Evolutionary conservation across 2,113 vertebrate genomes (phyloP).

Genomic region (Colinus virginianus): DNA sequence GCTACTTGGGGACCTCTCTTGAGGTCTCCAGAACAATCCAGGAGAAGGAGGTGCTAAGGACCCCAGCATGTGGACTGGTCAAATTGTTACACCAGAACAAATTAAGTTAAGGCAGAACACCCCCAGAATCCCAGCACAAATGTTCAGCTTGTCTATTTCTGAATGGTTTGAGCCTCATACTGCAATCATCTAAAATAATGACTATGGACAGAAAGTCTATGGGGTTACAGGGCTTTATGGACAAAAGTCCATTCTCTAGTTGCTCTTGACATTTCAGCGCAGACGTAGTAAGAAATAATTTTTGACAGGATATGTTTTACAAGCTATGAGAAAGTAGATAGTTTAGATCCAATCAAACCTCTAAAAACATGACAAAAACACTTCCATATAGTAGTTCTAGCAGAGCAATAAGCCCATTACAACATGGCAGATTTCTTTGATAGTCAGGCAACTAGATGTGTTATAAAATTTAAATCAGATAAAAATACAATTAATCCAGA

Average conservation of each 20-base stretch:
- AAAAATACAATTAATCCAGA: slow-evolving; percentile 14
- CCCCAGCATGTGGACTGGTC: background rate
- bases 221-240: background rate
- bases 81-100: background rate
- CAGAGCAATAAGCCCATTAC: background rate
- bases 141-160: background rate
- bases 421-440: background rate
- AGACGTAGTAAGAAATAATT: background rate
- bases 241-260: background rate
- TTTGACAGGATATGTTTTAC: background rate
- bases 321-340: background rate
- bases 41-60: background rate
- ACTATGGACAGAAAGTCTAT: background rate
- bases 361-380: background rate
- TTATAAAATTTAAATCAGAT: background rate
- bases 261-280: background rate
- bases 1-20: background rate
- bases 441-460: background rate
- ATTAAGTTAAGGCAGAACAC: background rate
- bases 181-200: background rate
- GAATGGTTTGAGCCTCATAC: background rate
- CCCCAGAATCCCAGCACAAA: background rate
- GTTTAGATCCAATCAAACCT: background rate
- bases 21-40: background rate
- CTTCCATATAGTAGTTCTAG: background rate